Conservation (phyloP, 1,140 invertebrate genomes). For the Colletes latitarsis region DNA sequence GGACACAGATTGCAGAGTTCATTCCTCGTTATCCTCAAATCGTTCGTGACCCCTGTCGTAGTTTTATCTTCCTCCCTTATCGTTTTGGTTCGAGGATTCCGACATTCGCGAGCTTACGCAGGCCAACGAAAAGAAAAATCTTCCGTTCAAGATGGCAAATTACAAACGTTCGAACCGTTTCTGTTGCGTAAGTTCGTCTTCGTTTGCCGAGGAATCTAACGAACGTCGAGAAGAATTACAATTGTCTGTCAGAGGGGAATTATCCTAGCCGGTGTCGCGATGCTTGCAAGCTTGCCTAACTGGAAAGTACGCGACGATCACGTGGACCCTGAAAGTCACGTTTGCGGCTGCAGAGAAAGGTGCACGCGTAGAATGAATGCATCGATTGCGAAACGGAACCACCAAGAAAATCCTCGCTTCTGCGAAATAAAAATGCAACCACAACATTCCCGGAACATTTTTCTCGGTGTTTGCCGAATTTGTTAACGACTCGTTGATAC, state of each 20-base stretch:
- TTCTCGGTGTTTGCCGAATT: too few relatives aligned
- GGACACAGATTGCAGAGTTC: background rate
- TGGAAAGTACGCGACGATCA: background rate
- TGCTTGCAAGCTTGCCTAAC: background rate
- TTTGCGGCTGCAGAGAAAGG: too few relatives aligned
- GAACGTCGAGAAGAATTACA: background rate
- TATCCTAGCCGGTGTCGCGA: background rate
- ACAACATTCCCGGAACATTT: too few relatives aligned
- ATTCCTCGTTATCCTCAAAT: constrained; percentile 13
- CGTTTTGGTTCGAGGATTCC: background rate
- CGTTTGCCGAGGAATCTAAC: background rate
- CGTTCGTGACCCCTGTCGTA: constrained; percentile 38
- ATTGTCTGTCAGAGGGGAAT: background rate
- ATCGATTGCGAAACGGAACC: too few relatives aligned
- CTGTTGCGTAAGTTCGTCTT: too few relatives aligned
- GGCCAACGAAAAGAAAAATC: constrained; percentile 13
- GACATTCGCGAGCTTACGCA: background rate
- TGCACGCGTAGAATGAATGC: too few relatives aligned
- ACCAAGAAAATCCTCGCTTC: too few relatives aligned
- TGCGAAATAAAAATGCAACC: too few relatives aligned
- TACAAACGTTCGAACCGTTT: too few relatives aligned
- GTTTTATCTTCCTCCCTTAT: constrained; percentile 33
- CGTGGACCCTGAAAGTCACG: too few relatives aligned
- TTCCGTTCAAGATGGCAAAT: background rate
- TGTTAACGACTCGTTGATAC: too few relatives aligned